Conservation (phyloP, 1,140 invertebrate species). For the Meloidogyne exigua region DNA sequence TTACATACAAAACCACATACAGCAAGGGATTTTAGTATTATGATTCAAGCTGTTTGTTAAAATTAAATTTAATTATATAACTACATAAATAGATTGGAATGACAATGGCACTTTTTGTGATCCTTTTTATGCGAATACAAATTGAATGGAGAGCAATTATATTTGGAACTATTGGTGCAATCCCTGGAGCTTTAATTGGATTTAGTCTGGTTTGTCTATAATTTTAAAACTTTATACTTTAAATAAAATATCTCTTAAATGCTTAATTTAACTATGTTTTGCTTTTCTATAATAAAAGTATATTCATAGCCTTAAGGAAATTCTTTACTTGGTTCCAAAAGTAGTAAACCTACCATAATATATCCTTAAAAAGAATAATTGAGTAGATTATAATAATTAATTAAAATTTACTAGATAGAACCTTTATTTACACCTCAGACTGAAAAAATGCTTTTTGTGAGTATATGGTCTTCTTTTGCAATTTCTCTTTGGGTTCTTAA, state of each 20-base stretch:
- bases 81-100: constrained; percentile 29
- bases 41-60: constrained; percentile 41
- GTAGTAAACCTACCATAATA: too few relatives aligned
- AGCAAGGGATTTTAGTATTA: constrained; percentile 39
- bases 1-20: constrained; percentile 35
- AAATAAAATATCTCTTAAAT: too few relatives aligned
- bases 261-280: too few relatives aligned
- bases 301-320: background rate
- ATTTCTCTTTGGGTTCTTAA: constrained; percentile 40
- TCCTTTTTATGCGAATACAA: constrained; percentile 45
- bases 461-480: constrained; percentile 44
- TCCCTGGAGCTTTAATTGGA: constrained; percentile 43
- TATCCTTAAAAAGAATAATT: too few relatives aligned
- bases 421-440: constrained; percentile 27
- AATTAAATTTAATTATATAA: background rate
- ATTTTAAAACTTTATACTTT: background rate
- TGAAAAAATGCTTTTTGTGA: constrained; percentile 45
- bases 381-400: too few relatives aligned
- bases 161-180: constrained; percentile 35
- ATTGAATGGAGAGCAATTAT: constrained; percentile 42
- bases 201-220: constrained; percentile 27
- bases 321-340: background rate
- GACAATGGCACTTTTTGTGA: constrained; percentile 36
- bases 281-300: too few relatives aligned
- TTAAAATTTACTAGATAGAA: constrained; percentile 34